Percentiles rank a stretch among this genome's conserved stretches.
Conservation (phyloP, 2,797 vertebrate species). For the Danio jaintianensis region DNA sequence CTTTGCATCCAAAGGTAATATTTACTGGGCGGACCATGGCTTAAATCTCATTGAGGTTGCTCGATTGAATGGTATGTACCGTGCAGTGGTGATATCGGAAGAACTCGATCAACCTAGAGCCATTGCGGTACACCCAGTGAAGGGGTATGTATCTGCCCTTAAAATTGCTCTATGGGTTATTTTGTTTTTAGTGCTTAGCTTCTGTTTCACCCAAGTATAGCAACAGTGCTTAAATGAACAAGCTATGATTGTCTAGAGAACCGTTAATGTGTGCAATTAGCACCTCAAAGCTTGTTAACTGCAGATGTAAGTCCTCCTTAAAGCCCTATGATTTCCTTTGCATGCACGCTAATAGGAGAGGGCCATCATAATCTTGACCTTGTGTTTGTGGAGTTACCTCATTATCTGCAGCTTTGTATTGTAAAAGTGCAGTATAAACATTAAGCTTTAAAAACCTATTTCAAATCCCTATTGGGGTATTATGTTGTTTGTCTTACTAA, state of each 20-base stretch:
- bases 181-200: not conserved
- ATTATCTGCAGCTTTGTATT: conserved; percentile 15
- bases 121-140: conserved; percentile 84
- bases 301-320: conserved; percentile 2
- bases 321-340: conserved; percentile 13
- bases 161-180: not conserved
- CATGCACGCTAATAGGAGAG: conserved; percentile 14
- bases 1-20: conserved; percentile 77
- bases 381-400: conserved; percentile 14
- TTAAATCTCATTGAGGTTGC: conserved; percentile 87
- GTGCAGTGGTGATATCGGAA: conserved; percentile 83
- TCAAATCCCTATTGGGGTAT: not conserved
- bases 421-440: not conserved
- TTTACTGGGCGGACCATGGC: conserved; percentile 89
- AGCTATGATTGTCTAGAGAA: conserved; percentile 35
- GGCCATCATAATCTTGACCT: conserved; percentile 26
- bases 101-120: conserved; percentile 87
- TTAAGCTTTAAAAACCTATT: not conserved
- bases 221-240: conserved; percentile 1
- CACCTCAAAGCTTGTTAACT: conserved; percentile 42
- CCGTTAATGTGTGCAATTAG: conserved; percentile 25
- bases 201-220: not conserved
- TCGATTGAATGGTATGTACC: conserved; percentile 85
- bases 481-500: not conserved
- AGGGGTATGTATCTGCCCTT: conserved; percentile 76